These are phyloP conservation scores for Rhinopithecus roxellana DNA, from an alignment of 2,113 vertebrate genomes.

Conservation along the genomic window DNA sequence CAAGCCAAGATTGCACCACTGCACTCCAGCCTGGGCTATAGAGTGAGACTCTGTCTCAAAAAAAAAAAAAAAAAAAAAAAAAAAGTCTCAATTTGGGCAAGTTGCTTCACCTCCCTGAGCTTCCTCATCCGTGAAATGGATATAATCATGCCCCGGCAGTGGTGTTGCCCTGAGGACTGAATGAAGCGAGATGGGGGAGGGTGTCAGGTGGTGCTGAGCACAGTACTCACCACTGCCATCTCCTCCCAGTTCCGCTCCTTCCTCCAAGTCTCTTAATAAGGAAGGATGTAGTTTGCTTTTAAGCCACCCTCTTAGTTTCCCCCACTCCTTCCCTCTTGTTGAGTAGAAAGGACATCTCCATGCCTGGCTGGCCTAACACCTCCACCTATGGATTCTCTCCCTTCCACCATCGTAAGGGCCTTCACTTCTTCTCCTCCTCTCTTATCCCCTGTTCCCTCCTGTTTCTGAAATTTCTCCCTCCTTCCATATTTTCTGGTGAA, in stretches of 20 bases:
- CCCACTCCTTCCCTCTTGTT: not conserved
- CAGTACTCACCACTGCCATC: not conserved
- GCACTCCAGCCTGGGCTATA: too few relatives aligned
- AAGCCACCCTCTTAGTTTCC: not conserved
- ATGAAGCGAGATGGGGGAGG: fast-evolving
- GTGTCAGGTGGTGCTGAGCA: not conserved
- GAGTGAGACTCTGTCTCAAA: too few relatives aligned
- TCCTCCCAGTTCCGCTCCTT: fast-evolving
- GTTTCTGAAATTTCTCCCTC: not conserved
- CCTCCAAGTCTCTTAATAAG: not conserved
- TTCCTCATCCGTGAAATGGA: not conserved
- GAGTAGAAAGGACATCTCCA: fast-evolving
- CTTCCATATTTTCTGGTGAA: not conserved
- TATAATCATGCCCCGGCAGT: too few relatives aligned
- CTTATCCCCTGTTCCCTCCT: not conserved
- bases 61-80: too few relatives aligned
- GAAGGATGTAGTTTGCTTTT: not conserved
- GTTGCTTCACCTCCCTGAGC: not conserved
- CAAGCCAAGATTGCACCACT: too few relatives aligned
- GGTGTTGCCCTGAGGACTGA: not conserved
- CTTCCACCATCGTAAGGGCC: not conserved
- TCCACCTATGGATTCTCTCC: not conserved
- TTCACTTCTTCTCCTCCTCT: not conserved
- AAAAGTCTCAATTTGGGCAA: not conserved
- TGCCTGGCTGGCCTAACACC: not conserved